Percentiles rank a stretch among this genome's conserved stretches.
These are phyloP conservation scores for Etheostoma cragini DNA, from an alignment of 2,113 vertebrate genomes.

Conservation along the genomic window DNA sequence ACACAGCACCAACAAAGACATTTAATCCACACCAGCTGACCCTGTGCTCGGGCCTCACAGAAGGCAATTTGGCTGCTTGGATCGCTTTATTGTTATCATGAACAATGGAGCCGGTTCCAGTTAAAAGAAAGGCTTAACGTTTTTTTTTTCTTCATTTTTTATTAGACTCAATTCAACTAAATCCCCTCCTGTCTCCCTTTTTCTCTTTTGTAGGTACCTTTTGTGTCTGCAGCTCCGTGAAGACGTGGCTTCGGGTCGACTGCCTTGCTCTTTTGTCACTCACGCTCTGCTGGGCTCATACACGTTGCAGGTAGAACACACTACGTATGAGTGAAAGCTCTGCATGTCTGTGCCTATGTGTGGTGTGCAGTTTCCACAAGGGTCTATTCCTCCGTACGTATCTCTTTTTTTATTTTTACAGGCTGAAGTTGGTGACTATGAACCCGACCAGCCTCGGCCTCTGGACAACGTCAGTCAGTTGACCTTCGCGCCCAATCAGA, in stretches of 20 bases:
- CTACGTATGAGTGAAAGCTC: background rate
- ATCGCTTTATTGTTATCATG: constrained; percentile 25
- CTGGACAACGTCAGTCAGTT: constrained; percentile 89
- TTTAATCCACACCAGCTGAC: constrained; percentile 39
- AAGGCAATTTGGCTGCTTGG: constrained; percentile 10
- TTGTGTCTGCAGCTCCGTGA: constrained; percentile 81
- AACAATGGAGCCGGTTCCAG: constrained; percentile 21
- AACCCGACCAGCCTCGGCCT: constrained; percentile 87
- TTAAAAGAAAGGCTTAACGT: constrained; percentile 23
- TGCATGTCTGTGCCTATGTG: no score
- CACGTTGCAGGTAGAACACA: constrained; percentile 71
- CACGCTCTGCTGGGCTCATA: constrained; percentile 79
- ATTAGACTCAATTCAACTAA: background rate
- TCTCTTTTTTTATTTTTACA: constrained; percentile 71
- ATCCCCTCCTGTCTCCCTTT: background rate
- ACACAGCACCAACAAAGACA: constrained; percentile 8
- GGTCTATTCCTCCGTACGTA: background rate
- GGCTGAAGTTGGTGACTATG: constrained; percentile 94
- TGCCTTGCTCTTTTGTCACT: constrained; percentile 81
- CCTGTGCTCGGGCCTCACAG: background rate
- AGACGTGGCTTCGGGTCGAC: constrained; percentile 74
- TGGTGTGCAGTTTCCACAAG: background rate
- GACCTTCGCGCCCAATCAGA: constrained; percentile 92
- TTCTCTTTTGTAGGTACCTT: constrained; percentile 69
- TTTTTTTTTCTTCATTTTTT: background rate